A percentile compares a stretch with the other conserved stretches of the same genome.
Conservation (phyloP, 1,140 invertebrate species). For the Bombus picipes region DNA sequence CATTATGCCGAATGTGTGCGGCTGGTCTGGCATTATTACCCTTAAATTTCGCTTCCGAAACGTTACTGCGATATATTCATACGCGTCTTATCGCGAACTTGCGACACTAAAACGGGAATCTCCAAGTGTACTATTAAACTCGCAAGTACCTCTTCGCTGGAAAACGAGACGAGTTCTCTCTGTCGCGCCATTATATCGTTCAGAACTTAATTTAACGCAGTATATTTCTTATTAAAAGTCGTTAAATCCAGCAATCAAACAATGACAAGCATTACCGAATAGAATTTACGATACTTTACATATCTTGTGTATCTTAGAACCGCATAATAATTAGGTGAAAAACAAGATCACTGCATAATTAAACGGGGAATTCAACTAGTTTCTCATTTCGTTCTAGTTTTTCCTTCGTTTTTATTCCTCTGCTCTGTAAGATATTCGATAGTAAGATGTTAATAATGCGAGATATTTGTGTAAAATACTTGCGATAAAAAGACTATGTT, state of each 20-base stretch:
- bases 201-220: background rate
- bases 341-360: background rate
- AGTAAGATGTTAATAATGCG: too few species aligned
- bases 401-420: background rate
- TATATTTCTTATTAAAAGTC: background rate
- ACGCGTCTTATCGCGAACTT: slow-evolving; percentile 29
- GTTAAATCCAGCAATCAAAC: background rate
- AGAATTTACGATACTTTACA: background rate
- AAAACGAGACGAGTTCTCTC: background rate
- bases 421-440: too few species aligned
- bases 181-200: background rate
- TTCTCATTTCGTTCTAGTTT: background rate
- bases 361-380: too few species aligned
- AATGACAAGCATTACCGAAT: background rate
- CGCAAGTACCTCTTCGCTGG: background rate
- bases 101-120: slow-evolving; percentile 21
- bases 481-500: slow-evolving; percentile 41
- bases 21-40: slow-evolving; percentile 39
- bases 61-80: slow-evolving; percentile 27
- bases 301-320: background rate
- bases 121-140: slow-evolving; percentile 29
- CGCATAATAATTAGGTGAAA: background rate
- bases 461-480: too few species aligned
- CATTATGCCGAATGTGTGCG: slow-evolving; percentile 29
- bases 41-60: slow-evolving; percentile 39